phyloP scores from a whole-genome alignment of 1,140 invertebrate genomes.

The Orussus abietinus region DNA sequence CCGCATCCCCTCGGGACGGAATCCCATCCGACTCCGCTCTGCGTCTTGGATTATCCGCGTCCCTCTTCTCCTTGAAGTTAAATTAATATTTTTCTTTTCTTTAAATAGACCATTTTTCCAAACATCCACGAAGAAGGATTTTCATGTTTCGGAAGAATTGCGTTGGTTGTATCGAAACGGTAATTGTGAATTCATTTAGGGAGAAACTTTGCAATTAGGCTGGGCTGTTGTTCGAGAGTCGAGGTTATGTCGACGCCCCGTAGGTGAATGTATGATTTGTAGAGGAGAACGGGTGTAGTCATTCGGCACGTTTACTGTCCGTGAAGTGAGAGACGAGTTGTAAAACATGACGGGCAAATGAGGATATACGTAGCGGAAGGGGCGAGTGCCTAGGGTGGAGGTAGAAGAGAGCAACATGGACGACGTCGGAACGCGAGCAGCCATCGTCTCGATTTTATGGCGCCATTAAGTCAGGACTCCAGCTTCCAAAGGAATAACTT shows the following conservation, averaged over 20 bases:
- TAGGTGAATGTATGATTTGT: slow-evolving; percentile 32
- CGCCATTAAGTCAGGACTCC: slow-evolving; percentile 30
- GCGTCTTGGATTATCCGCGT: slow-evolving; percentile 16
- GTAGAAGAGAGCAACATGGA: neutral
- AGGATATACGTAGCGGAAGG: slow-evolving; percentile 35
- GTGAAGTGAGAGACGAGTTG: slow-evolving; percentile 36
- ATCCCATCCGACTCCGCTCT: slow-evolving; percentile 8
- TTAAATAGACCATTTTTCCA: too few species aligned
- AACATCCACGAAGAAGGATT: too few species aligned
- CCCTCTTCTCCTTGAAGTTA: neutral
- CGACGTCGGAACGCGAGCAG: slow-evolving; percentile 11
- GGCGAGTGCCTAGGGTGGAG: slow-evolving; percentile 19
- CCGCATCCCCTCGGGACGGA: slow-evolving; percentile 18
- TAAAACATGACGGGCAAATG: slow-evolving; percentile 37
- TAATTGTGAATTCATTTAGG: too few species aligned
- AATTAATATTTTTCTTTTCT: too few species aligned
- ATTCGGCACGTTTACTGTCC: slow-evolving; percentile 37
- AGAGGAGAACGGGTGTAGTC: slow-evolving; percentile 18
- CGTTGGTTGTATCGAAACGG: too few species aligned
- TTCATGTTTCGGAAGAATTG: too few species aligned
- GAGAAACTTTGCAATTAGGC: too few species aligned
- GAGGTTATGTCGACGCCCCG: too few species aligned
- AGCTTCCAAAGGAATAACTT: too few species aligned
- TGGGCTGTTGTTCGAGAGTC: too few species aligned
- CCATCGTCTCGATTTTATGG: slow-evolving; percentile 25